Conservation (phyloP, 2,888 invertebrate species). For the Drosophila melanosoma region DNA sequence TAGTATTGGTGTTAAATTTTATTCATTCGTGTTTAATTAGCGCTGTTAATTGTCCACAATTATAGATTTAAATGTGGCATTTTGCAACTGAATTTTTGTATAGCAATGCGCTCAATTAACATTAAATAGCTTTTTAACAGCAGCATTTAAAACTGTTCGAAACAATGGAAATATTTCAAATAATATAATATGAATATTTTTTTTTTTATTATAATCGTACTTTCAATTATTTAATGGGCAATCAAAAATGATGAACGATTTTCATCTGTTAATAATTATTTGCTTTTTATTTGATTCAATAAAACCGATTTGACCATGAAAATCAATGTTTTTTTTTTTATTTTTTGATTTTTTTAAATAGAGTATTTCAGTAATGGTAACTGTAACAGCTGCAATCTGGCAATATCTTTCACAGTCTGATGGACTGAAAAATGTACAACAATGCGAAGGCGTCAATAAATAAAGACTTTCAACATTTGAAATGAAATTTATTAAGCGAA, state of each 20-base stretch:
- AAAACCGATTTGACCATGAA: background rate
- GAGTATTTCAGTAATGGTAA: background rate
- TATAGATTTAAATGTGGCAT: slow-evolving; percentile 17
- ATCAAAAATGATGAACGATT: background rate
- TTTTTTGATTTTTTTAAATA: background rate
- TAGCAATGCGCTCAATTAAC: background rate
- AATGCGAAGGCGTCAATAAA: slow-evolving; percentile 40
- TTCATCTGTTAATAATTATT: background rate
- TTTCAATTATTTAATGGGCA: background rate
- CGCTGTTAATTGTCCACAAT: slow-evolving; percentile 23
- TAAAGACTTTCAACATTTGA: slow-evolving; percentile 12
- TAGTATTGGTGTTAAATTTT: slow-evolving; percentile 1
- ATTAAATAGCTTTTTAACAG: background rate
- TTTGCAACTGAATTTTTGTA: background rate
- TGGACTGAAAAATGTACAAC: slow-evolving; percentile 21
- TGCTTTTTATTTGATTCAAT: background rate
- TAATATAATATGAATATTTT: too few species aligned
- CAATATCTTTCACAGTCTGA: background rate
- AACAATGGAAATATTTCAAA: too few species aligned
- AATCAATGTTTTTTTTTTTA: background rate
- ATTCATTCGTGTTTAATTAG: slow-evolving; percentile 41
- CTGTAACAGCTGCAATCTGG: slow-evolving; percentile 3
- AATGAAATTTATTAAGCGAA: slow-evolving; percentile 46
- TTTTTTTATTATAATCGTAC: background rate
- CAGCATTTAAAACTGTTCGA: too few species aligned